Evolutionary conservation across 64 coral and sea anemone species (phyloP).

Genomic region (Stichodactyla helianthus): DNA sequence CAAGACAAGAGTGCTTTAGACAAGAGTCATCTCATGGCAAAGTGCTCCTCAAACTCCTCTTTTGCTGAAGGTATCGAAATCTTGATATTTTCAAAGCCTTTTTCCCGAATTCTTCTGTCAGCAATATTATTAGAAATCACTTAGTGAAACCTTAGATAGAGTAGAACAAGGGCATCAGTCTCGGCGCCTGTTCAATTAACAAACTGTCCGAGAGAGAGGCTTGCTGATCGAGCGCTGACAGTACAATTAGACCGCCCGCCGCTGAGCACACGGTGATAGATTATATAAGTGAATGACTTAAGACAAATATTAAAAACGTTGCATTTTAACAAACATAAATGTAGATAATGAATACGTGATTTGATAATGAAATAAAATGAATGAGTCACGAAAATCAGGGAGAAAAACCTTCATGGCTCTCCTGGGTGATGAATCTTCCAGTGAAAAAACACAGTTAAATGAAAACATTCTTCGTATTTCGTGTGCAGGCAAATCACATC

Average conservation of each 20-base stretch:
- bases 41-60: constrained; percentile 49
- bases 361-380: not conserved
- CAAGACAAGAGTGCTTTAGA: constrained; percentile 47
- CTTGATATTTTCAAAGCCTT: constrained; percentile 43
- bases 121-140: constrained; percentile 46
- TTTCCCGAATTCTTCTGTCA: constrained; percentile 26
- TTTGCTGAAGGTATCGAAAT: constrained; percentile 35
- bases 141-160: constrained; percentile 10
- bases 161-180: not conserved
- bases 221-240: no score
- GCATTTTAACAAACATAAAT: no score
- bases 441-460: not conserved
- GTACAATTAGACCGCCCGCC: no score
- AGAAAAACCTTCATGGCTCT: no score
- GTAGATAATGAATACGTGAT: not conserved
- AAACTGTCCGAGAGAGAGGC: not conserved
- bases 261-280: no score
- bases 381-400: not conserved
- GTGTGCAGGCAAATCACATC: not conserved
- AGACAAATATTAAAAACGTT: no score
- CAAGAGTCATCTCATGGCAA: constrained; percentile 31
- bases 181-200: not conserved
- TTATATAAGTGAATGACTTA: no score
- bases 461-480: not conserved
- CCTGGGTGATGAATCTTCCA: no score